Conservation (phyloP, 1,140 invertebrate genomes). For the Linepithema humile region DNA sequence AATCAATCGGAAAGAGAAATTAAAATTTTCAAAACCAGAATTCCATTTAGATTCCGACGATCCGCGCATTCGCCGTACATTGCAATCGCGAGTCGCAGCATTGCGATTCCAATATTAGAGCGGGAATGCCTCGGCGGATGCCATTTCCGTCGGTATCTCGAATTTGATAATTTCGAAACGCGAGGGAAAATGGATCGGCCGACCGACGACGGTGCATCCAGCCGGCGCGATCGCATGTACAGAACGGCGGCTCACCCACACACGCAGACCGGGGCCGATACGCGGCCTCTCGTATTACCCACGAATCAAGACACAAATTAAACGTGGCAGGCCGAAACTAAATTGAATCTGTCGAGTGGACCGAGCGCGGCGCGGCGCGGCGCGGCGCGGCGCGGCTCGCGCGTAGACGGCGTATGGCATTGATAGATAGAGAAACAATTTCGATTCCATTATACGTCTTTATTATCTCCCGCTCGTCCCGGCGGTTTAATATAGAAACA, state of each 20-base stretch:
- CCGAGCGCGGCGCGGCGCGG: constrained; percentile 18
- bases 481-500: constrained; percentile 80
- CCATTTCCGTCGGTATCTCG: constrained; percentile 12
- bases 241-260: background rate
- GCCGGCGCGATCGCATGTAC: background rate
- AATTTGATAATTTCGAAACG: constrained; percentile 43
- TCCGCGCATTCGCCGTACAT: background rate
- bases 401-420: constrained; percentile 76
- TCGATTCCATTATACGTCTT: constrained; percentile 83
- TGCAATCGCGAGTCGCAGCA: background rate
- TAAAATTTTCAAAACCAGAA: background rate
- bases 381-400: constrained; percentile 29
- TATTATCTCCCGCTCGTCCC: constrained; percentile 81
- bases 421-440: constrained; percentile 84
- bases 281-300: constrained; percentile 69
- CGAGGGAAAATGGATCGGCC: constrained; percentile 35
- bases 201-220: background rate
- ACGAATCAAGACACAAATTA: constrained; percentile 80
- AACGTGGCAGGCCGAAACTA: constrained; percentile 76
- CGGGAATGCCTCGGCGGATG: background rate
- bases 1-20: constrained; percentile 68
- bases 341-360: constrained; percentile 79
- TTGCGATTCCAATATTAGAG: constrained; percentile 8
- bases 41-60: background rate
- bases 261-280: constrained; percentile 46